Percentiles rank a stretch among this genome's conserved stretches.
Conservation (phyloP, 2,888 invertebrate species). For the Brachypalpus laphriformis region DNA sequence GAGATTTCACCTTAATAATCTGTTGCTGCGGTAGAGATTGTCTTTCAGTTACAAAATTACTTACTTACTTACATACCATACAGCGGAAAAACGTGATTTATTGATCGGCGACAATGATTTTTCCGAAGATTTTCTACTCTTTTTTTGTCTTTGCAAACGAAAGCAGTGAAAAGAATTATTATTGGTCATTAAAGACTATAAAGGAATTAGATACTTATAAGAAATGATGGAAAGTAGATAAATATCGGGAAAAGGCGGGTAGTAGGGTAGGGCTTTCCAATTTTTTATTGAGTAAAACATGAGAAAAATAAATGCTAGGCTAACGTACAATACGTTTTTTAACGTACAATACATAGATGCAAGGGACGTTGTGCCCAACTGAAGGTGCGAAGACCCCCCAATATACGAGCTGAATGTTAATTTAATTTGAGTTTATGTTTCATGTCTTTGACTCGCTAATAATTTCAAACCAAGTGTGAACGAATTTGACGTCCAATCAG, state of each 20-base stretch:
- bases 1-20: constrained; percentile 46
- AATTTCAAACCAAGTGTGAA: neutral
- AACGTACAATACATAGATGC: too few species aligned
- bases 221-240: constrained; percentile 16
- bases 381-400: neutral
- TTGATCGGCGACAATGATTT: constrained; percentile 27
- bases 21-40: constrained; percentile 21
- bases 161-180: constrained; percentile 33
- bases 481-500: neutral
- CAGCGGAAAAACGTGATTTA: constrained; percentile 53
- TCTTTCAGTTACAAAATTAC: neutral
- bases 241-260: neutral
- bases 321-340: too few species aligned
- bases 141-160: constrained; percentile 3
- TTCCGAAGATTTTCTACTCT: neutral
- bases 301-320: neutral
- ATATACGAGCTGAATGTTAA: neutral
- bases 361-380: neutral
- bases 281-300: neutral
- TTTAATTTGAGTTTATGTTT: neutral
- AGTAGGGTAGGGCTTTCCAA: neutral
- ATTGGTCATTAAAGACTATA: neutral
- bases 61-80: neutral
- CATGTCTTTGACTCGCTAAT: neutral
- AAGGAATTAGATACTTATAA: constrained; percentile 1